Base-by-base conservation (phyloP, 53 echinoderm and acorn worm species). In the Henricia sp. region DNA sequence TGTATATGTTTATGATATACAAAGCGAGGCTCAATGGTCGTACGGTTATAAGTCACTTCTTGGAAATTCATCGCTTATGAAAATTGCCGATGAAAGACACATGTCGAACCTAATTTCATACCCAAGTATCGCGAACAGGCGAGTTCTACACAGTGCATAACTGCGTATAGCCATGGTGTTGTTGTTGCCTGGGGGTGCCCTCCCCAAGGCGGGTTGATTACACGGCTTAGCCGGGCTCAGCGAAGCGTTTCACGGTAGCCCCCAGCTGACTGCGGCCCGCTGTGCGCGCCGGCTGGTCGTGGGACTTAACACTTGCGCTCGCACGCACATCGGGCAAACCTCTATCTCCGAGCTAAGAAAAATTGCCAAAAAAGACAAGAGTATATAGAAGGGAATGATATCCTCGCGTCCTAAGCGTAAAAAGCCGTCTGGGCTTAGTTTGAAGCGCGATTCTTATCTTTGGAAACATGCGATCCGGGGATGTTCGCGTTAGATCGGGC, bases 171-270 rank as follows among this genome's bases (percentile, higher is more conserved):
- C 56, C 64, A 33, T 29, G 50, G 34, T 80, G 80, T 80, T 80
- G 64, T 80, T 80, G 46, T 80, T 80, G 80, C 80, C 80, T 46
- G 3, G n/a, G 63, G 80, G 80, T 33, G 80, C 14, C 27, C 80
- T 80, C 48, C 64, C 80, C 60, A 12, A 62, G 80, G 80, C 80
- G 63, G 80, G 80, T 80, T 80, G 80, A 80, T 80, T 80, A 80
- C 80, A 80, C 80, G 80, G 80, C 80, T 80, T 63, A 80, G 80
- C 80, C 80, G 80, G 80, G 80, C 80, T 80, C 80, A 80, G 43
- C 80, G 80, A 63, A 80, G 80, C 80, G 80, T 80, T 80, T 80
- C 80, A 80, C 80, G 80, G 80, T 80, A 80, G 80, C 80, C 64
- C 43, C 80, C 64, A 64, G 80, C 80, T 80, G 80, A 80, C 64